phyloP scores from a whole-genome alignment of 2,888 invertebrate genomes.

The Leptopilina myrica region DNA sequence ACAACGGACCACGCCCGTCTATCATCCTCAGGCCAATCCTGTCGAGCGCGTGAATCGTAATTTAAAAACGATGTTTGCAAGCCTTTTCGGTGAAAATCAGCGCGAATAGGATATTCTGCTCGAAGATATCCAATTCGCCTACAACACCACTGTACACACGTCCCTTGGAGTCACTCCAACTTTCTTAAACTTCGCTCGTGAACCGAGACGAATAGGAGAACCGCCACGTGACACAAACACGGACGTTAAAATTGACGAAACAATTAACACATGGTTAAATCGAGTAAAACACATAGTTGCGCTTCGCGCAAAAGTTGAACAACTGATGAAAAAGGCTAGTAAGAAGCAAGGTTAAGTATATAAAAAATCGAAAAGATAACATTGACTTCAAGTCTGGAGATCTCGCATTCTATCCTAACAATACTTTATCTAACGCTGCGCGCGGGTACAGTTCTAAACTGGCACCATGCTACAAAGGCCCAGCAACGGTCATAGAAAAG shows the following conservation, averaged over 20 bases:
- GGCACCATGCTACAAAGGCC: background rate
- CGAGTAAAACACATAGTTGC: background rate
- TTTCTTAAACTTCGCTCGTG: background rate
- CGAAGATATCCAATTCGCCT: background rate
- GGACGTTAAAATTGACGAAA: no score
- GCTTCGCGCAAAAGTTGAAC: no score
- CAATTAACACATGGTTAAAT: background rate
- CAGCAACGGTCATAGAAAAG: background rate
- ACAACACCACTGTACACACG: conserved; percentile 17
- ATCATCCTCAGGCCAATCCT: background rate
- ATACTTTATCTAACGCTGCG: background rate
- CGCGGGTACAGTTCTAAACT: background rate
- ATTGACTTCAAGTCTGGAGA: no score
- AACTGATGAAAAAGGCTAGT: background rate
- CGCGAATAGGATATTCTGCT: background rate
- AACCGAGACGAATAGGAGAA: background rate
- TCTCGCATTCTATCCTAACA: background rate
- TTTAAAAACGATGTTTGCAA: no score
- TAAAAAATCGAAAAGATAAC: no score
- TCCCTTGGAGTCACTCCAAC: background rate
- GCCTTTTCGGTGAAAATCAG: background rate
- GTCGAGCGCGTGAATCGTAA: background rate
- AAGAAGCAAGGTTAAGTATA: background rate
- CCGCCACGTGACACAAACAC: background rate
- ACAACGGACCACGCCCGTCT: background rate